A percentile compares a stretch with the other conserved stretches of the same genome.
phyloP scores from a whole-genome alignment of 2,888 invertebrate genomes.

The Apotomis turbidana region DNA sequence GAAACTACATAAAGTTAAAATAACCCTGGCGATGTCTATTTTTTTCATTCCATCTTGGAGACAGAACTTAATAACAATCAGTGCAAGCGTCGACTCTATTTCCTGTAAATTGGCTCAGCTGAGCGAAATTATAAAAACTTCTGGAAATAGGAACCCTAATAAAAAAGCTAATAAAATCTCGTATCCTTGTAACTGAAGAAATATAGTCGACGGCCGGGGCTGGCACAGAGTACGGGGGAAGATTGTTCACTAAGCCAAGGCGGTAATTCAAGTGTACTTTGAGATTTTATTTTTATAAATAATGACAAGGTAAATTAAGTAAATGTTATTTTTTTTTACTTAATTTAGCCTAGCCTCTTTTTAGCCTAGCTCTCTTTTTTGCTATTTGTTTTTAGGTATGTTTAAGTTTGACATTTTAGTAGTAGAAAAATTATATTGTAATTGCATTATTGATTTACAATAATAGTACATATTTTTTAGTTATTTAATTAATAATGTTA shows the following conservation, averaged over 20 bases:
- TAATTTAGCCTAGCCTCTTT: too few species aligned
- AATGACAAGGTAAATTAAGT: too few species aligned
- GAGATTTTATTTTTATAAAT: too few species aligned
- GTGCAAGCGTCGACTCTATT: slow-evolving; percentile 5
- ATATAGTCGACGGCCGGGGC: slow-evolving; percentile 29
- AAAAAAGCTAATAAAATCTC: slow-evolving; percentile 40
- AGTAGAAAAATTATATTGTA: too few species aligned
- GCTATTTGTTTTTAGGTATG: too few species aligned
- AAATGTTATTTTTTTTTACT: too few species aligned
- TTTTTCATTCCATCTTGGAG: neutral
- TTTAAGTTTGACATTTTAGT: too few species aligned
- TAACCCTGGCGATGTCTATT: neutral
- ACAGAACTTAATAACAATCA: neutral
- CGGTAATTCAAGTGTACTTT: too few species aligned
- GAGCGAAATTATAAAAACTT: slow-evolving; percentile 38
- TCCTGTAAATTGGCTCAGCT: slow-evolving; percentile 14
- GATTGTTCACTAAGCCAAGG: slow-evolving; percentile 8
- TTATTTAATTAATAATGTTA: too few species aligned
- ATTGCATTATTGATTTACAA: too few species aligned
- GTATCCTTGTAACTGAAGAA: slow-evolving; percentile 34
- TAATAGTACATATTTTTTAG: too few species aligned
- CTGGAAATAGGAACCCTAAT: slow-evolving; percentile 31
- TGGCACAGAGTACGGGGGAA: neutral
- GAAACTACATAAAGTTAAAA: neutral
- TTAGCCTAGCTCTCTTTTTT: too few species aligned